Conservation (phyloP, 1,140 invertebrate species). For the Rhyacophila brunnea region DNA sequence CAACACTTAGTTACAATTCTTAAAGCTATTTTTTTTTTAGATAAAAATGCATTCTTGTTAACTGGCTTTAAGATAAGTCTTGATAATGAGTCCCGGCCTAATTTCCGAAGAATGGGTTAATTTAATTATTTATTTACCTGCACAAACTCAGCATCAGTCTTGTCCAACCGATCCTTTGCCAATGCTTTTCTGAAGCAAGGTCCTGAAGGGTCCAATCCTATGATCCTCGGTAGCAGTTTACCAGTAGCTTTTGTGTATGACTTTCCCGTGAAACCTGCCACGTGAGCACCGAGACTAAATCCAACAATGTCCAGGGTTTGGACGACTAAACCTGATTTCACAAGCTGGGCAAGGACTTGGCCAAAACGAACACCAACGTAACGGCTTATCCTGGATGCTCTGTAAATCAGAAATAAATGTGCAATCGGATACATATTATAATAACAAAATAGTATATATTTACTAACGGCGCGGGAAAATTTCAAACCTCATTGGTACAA, state of each 20-base stretch:
- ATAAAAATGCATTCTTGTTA: too few species aligned
- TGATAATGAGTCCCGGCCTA: too few species aligned
- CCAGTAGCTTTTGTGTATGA: constrained; percentile 15
- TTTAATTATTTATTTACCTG: constrained; percentile 11
- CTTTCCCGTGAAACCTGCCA: constrained; percentile 17
- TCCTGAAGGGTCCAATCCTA: constrained; percentile 20
- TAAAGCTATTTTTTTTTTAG: too few species aligned
- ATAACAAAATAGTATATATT: too few species aligned
- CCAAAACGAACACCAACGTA: constrained; percentile 14
- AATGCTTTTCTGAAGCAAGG: constrained; percentile 21
- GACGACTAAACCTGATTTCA: constrained; percentile 7
- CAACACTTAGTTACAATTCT: too few species aligned
- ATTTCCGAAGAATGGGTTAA: too few species aligned
- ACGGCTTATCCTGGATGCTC: too few species aligned
- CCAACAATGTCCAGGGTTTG: constrained; percentile 24
- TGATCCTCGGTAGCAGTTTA: constrained; percentile 11
- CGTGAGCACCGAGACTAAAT: constrained; percentile 23
- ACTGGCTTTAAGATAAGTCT: too few species aligned
- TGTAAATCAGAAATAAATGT: too few species aligned
- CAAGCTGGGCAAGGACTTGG: constrained; percentile 7
- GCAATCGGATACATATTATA: too few species aligned
- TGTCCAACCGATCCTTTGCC: constrained; percentile 31
- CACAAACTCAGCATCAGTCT: constrained; percentile 40
- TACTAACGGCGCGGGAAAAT: too few species aligned
- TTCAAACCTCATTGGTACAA: too few species aligned